Percentiles rank a stretch among this genome's conserved stretches.
phyloP scores from a whole-genome alignment of 2,888 invertebrate genomes.

The Spodoptera exigua region DNA sequence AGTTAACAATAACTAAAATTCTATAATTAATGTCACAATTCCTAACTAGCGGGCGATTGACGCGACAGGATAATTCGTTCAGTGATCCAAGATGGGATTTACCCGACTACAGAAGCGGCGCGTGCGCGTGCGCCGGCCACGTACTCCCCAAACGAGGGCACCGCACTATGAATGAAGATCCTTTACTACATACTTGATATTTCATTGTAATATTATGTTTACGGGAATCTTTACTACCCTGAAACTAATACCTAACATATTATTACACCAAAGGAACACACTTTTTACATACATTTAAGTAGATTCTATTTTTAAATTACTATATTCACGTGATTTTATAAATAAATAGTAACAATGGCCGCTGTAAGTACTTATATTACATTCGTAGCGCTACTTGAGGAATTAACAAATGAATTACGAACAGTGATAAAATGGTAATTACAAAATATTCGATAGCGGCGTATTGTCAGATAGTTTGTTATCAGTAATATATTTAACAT shows the following conservation, averaged over 20 bases:
- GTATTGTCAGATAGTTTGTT: conserved; percentile 57
- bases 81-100: conserved; percentile 44
- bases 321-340: background rate
- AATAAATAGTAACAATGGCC: background rate
- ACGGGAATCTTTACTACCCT: no score
- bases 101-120: conserved; percentile 39
- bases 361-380: conserved; percentile 1
- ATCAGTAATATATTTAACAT: conserved; percentile 57
- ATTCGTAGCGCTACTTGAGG: conserved; percentile 13
- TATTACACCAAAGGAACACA: no score
- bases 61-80: conserved; percentile 43
- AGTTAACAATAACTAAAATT: conserved; percentile 47
- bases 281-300: no score
- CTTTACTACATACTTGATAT: no score
- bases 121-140: background rate
- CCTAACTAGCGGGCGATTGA: conserved; percentile 32
- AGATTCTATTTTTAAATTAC: no score
- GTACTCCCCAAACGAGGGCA: conserved; percentile 2
- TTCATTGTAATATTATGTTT: no score
- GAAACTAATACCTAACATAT: no score
- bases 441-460: conserved; percentile 54
- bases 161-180: background rate
- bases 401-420: conserved; percentile 45
- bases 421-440: conserved; percentile 53
- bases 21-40: conserved; percentile 42